A percentile compares a stretch with the other conserved stretches of the same genome.
Conservation (phyloP, 2,797 vertebrate genomes). For the Betta splendens region DNA sequence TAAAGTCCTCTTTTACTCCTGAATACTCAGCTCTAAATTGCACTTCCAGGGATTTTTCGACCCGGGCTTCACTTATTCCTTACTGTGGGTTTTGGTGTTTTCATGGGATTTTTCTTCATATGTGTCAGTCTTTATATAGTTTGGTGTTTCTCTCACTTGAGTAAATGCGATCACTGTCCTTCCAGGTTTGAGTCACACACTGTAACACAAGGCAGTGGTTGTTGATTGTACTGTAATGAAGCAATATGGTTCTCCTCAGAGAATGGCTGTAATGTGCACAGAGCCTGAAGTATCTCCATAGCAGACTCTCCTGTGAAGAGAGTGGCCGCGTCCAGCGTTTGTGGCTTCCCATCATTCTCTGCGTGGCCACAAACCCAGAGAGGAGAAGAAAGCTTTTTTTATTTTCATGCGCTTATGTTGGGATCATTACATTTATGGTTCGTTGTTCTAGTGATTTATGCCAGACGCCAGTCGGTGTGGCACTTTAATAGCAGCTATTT, state of each 20-base stretch:
- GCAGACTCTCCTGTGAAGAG: constrained; percentile 74
- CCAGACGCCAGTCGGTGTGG: constrained; percentile 68
- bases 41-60: constrained; percentile 9
- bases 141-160: constrained; percentile 22
- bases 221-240: constrained; percentile 72
- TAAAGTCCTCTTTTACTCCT: no score
- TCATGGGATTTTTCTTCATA: constrained; percentile 20
- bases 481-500: constrained; percentile 73
- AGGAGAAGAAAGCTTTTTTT: constrained; percentile 43
- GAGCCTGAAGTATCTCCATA: constrained; percentile 44
- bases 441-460: constrained; percentile 75
- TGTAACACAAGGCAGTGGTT: constrained; percentile 45
- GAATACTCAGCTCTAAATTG: no score
- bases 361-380: constrained; percentile 34
- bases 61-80: background rate
- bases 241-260: constrained; percentile 65
- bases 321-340: constrained; percentile 43
- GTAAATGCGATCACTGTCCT: constrained; percentile 39
- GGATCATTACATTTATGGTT: constrained; percentile 72
- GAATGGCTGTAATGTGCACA: constrained; percentile 53
- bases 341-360: constrained; percentile 54
- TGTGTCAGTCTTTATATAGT: constrained; percentile 2
- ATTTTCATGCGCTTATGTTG: constrained; percentile 52
- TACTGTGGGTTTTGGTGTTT: constrained; percentile 7
- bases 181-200: constrained; percentile 31